Evolutionary conservation across 2,113 vertebrate species (phyloP).

Genomic region (Sceloporus tristichus): DNA sequence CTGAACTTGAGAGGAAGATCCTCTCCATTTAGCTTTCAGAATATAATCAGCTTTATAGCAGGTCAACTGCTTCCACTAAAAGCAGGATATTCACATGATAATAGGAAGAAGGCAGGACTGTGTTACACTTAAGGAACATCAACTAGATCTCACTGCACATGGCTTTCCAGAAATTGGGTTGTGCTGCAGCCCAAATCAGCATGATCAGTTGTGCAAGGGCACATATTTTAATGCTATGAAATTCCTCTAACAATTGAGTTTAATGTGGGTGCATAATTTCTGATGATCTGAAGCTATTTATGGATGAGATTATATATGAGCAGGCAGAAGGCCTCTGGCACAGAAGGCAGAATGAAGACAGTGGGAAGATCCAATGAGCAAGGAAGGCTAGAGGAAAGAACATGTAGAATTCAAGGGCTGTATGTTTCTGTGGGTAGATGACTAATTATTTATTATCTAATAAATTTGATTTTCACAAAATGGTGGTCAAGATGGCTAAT

Average conservation of each 20-base stretch:
- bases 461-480: too few relatives aligned
- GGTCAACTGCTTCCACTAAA: not conserved
- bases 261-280: not conserved
- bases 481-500: too few relatives aligned
- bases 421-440: too few relatives aligned
- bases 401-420: too few relatives aligned
- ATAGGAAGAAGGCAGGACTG: not conserved
- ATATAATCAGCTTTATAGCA: slow-evolving; percentile 4
- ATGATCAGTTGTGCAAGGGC: not conserved
- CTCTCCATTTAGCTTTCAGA: not conserved
- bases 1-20: slow-evolving; percentile 1
- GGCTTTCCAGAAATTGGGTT: not conserved
- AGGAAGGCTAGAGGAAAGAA: too few relatives aligned
- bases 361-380: not conserved
- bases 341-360: not conserved
- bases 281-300: not conserved
- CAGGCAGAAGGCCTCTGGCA: not conserved
- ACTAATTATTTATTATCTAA: too few relatives aligned
- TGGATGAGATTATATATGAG: not conserved
- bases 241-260: not conserved
- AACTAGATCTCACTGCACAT: not conserved
- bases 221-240: not conserved
- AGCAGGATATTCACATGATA: not conserved
- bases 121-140: not conserved
- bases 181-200: not conserved